phyloP scores from a whole-genome alignment of 2,888 invertebrate genomes.

The Sminthurinus aureus region DNA sequence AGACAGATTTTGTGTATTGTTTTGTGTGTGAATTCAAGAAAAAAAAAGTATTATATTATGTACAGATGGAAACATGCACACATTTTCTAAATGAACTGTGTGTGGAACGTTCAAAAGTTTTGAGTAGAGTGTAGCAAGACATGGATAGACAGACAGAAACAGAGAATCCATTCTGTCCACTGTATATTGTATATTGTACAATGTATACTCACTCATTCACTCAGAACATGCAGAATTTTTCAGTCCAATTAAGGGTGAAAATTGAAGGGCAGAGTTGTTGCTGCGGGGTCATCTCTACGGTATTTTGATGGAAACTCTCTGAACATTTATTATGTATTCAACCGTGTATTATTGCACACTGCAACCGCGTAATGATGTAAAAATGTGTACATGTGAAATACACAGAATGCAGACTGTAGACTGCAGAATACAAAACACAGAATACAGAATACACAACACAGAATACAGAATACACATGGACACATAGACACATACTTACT shows the following conservation, averaged over 20 bases:
- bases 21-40: neutral
- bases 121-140: neutral
- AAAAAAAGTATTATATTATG: neutral
- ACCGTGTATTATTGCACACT: constrained; percentile 18
- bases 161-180: too few relatives aligned
- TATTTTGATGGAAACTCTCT: constrained; percentile 47
- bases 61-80: neutral
- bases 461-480: neutral
- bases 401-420: neutral
- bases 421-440: too few relatives aligned
- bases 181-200: too few relatives aligned
- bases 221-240: constrained; percentile 38
- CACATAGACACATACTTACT: constrained; percentile 7
- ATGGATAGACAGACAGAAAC: too few relatives aligned
- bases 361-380: constrained; percentile 33
- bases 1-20: neutral
- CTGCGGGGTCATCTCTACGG: constrained; percentile 49
- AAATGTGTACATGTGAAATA: neutral
- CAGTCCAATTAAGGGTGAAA: constrained; percentile 52
- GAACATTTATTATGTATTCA: constrained; percentile 33
- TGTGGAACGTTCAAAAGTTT: neutral
- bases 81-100: constrained; percentile 6
- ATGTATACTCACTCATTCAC: constrained; percentile 16
- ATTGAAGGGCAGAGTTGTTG: constrained; percentile 46
- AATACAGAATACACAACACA: too few relatives aligned